A percentile compares a stretch with the other conserved stretches of the same genome.
phyloP scores from a whole-genome alignment of 2,113 vertebrate species.

The Labeo rohita region DNA sequence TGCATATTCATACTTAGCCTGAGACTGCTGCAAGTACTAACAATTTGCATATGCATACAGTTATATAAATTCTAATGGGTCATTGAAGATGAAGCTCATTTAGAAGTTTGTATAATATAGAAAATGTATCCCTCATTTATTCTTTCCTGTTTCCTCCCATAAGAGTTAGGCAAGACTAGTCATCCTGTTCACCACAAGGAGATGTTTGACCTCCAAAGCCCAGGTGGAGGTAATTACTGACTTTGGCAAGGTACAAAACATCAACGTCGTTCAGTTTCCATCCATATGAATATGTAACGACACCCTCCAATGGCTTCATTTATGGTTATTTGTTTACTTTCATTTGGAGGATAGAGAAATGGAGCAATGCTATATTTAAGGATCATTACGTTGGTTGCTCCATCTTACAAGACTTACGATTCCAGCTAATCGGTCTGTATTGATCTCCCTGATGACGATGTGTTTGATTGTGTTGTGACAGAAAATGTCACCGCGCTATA shows the following conservation, averaged over 20 bases:
- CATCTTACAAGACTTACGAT: slow-evolving; percentile 24
- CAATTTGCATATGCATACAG: slow-evolving; percentile 48
- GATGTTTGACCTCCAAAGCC: slow-evolving; percentile 20
- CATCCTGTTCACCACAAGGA: no score
- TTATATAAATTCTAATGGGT: slow-evolving; percentile 46
- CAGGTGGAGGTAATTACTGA: background rate
- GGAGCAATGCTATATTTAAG: background rate
- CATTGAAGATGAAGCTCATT: slow-evolving; percentile 34
- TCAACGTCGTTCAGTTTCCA: background rate
- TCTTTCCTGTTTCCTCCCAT: background rate
- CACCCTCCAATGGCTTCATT: slow-evolving; percentile 10
- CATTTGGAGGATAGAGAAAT: background rate
- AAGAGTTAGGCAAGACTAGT: background rate
- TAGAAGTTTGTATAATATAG: slow-evolving; percentile 31
- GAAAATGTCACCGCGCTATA: slow-evolving; percentile 59
- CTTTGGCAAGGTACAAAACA: slow-evolving; percentile 6
- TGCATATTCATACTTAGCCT: slow-evolving; percentile 71
- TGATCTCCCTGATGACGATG: slow-evolving; percentile 45
- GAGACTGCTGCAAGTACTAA: slow-evolving; percentile 63
- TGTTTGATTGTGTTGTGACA: slow-evolving; percentile 62
- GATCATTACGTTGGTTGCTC: background rate
- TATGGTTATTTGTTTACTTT: slow-evolving; percentile 9
- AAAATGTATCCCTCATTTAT: background rate
- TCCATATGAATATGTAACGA: background rate
- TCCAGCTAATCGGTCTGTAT: slow-evolving; percentile 46